phyloP scores from a whole-genome alignment of 2,888 invertebrate genomes.

The Erannis defoliaria region DNA sequence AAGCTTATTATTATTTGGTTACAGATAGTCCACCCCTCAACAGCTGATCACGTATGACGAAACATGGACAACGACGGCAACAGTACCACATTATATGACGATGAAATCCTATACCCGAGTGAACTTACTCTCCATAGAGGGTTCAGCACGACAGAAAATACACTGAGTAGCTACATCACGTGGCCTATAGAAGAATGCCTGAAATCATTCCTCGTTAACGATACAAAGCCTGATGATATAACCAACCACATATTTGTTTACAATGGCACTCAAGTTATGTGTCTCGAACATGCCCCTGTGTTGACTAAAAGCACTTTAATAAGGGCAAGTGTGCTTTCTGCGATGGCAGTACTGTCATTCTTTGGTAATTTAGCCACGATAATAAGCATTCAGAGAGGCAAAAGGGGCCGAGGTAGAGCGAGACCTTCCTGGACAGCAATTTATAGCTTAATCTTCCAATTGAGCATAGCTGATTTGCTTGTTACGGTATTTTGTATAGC shows the following conservation, averaged over 20 bases:
- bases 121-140: slow-evolving; percentile 61
- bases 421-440: slow-evolving; percentile 90
- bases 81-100: slow-evolving; percentile 81
- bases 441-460: slow-evolving; percentile 92
- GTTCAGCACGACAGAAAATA: slow-evolving; percentile 54
- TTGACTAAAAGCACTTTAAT: slow-evolving; percentile 88
- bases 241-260: slow-evolving; percentile 57
- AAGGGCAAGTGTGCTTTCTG: slow-evolving; percentile 88
- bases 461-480: slow-evolving; percentile 93
- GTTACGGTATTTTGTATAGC: slow-evolving; percentile 93
- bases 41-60: slow-evolving; percentile 72
- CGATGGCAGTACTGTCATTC: slow-evolving; percentile 91
- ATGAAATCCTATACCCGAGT: slow-evolving; percentile 55
- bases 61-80: slow-evolving; percentile 80
- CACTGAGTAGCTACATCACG: slow-evolving; percentile 50
- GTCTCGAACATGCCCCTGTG: slow-evolving; percentile 89
- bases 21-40: slow-evolving; percentile 56
- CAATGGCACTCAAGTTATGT: slow-evolving; percentile 73
- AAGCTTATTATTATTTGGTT: slow-evolving; percentile 59
- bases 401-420: slow-evolving; percentile 83
- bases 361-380: slow-evolving; percentile 92
- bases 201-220: slow-evolving; percentile 62
- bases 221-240: slow-evolving; percentile 58
- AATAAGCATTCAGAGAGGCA: slow-evolving; percentile 90
- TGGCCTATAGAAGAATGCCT: slow-evolving; percentile 77